phyloP scores from a whole-genome alignment of 2,797 vertebrate genomes.

The Tokudaia tokunoshimensis region DNA sequence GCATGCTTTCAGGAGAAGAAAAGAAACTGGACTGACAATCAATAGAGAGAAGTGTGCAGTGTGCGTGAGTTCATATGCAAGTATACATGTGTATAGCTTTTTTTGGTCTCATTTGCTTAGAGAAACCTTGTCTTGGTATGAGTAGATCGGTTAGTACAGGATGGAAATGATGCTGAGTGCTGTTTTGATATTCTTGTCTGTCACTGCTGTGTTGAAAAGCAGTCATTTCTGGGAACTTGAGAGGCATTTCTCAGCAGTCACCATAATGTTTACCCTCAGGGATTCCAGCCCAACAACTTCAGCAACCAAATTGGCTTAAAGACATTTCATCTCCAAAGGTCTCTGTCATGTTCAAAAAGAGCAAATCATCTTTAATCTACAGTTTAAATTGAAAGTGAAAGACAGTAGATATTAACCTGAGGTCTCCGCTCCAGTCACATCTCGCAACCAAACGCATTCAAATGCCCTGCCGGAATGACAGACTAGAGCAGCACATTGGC shows the following conservation, averaged over 20 bases:
- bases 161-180: not conserved
- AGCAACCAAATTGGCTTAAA: conserved; percentile 78
- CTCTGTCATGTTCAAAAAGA: conserved; percentile 81
- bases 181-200: conserved; percentile 30
- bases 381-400: conserved; percentile 75
- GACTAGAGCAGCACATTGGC: not conserved
- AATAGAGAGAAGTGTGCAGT: not conserved
- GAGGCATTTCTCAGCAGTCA: not conserved
- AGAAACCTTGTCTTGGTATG: not conserved
- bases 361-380: conserved; percentile 80
- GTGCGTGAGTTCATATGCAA: not conserved
- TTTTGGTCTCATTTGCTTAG: not conserved
- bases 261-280: conserved; percentile 74
- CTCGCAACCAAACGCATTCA: not conserved
- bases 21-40: not conserved
- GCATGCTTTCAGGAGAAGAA: not conserved
- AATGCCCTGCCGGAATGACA: conserved; percentile 38
- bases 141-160: conserved; percentile 8
- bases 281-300: conserved; percentile 65
- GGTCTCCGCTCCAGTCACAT: conserved; percentile 56
- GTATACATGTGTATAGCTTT: not conserved
- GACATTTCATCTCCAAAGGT: conserved; percentile 79
- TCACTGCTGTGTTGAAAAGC: conserved; percentile 1
- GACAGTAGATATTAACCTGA: conserved; percentile 73
- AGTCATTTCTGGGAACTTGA: conserved; percentile 48